Evolutionary conservation across 2,113 vertebrate genomes (phyloP).

Genomic region (Clupea harengus): DNA sequence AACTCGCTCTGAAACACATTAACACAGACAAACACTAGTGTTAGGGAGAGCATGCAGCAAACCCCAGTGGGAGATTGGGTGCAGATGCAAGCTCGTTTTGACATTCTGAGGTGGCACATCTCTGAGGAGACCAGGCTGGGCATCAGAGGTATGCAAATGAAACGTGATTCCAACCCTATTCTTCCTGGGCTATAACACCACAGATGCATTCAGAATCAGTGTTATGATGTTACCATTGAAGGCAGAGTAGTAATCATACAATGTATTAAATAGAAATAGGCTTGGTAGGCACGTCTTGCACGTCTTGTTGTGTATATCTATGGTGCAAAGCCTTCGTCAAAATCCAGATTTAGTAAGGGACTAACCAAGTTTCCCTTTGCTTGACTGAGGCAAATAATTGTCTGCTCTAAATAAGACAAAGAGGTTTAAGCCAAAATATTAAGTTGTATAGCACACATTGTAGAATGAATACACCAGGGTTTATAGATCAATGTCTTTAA

Average conservation of each 20-base stretch:
- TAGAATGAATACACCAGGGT: background rate
- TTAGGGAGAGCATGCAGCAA: constrained; percentile 1
- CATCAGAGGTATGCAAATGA: background rate
- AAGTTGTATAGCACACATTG: background rate
- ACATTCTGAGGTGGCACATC: background rate
- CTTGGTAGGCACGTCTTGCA: background rate
- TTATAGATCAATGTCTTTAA: background rate
- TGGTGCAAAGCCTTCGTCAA: background rate
- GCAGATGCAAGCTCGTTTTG: background rate
- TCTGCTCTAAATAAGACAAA: too few species aligned
- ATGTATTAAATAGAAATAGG: background rate
- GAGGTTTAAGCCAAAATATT: background rate
- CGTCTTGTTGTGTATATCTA: background rate
- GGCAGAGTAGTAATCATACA: background rate
- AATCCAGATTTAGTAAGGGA: background rate
- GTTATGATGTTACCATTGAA: background rate
- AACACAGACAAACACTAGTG: constrained; percentile 20
- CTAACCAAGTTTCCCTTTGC: too few species aligned
- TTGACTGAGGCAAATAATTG: too few species aligned
- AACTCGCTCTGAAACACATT: constrained; percentile 80
- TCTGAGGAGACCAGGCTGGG: background rate
- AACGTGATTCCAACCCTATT: background rate
- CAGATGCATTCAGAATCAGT: background rate
- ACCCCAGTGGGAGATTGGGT: background rate
- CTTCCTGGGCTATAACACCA: background rate